These are phyloP conservation scores for Tyrophagus putrescentiae DNA, from an alignment of 1,140 invertebrate genomes.

Conservation along the genomic window DNA sequence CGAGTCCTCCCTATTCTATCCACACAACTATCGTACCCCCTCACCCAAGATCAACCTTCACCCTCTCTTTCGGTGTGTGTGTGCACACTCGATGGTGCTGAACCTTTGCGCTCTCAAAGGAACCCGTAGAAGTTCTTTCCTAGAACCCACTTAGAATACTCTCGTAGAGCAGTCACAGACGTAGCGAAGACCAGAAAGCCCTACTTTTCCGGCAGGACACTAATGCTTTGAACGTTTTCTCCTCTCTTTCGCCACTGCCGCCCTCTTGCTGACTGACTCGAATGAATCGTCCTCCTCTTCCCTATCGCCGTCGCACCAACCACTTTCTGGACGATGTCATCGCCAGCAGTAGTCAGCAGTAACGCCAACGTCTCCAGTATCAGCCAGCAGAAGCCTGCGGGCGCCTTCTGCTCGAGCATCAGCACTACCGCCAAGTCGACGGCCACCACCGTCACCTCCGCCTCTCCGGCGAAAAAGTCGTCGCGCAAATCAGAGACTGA, in stretches of 20 bases:
- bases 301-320: background rate
- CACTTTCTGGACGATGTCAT: background rate
- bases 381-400: no score
- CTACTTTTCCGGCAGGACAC: background rate
- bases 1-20: no score
- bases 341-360: background rate
- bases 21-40: no score
- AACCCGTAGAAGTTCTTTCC: no score
- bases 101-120: no score
- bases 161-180: no score
- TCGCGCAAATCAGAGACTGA: background rate
- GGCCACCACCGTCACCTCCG: background rate
- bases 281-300: no score
- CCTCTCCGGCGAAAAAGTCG: background rate
- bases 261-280: no score
- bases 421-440: background rate
- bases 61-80: no score
- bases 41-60: no score
- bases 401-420: background rate
- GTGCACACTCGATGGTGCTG: no score
- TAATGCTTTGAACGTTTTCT: conserved; percentile 9
- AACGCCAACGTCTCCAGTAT: background rate
- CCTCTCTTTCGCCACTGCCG: background rate
- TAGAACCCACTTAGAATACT: no score
- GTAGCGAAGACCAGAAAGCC: conserved; percentile 1